Conservation (phyloP, 2,888 invertebrate genomes). For the Cacoxenus indagator region DNA sequence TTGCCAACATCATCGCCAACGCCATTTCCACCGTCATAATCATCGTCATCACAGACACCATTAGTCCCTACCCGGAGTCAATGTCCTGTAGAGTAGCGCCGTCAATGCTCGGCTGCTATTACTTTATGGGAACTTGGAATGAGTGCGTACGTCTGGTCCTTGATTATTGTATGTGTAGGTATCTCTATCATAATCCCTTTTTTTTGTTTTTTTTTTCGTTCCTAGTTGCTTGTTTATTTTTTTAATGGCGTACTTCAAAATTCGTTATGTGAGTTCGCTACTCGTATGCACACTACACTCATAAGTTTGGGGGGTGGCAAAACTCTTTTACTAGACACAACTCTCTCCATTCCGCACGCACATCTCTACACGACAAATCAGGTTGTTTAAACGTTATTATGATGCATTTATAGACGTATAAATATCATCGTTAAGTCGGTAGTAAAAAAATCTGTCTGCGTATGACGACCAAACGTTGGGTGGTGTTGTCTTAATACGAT, state of each 20-base stretch:
- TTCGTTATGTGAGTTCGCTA: constrained; percentile 33
- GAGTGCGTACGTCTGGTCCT: neutral
- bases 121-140: too few species aligned
- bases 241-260: constrained; percentile 53
- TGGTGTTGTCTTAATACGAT: constrained; percentile 8
- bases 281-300: constrained; percentile 19
- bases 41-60: constrained; percentile 16
- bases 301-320: neutral
- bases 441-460: constrained; percentile 40
- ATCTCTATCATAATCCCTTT: constrained; percentile 32
- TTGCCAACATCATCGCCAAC: constrained; percentile 36
- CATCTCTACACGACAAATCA: neutral
- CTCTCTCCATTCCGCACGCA: neutral
- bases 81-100: constrained; percentile 48
- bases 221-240: constrained; percentile 30
- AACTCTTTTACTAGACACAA: neutral
- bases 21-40: neutral
- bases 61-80: constrained; percentile 36
- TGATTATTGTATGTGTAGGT: neutral
- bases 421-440: constrained; percentile 57
- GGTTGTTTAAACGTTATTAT: constrained; percentile 53
- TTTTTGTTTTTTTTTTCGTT: constrained; percentile 37
- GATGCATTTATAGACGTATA: constrained; percentile 54
- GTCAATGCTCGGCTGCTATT: neutral
- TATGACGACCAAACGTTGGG: constrained; percentile 17